phyloP scores from a whole-genome alignment of 2,797 vertebrate genomes.

The Parambassis ranga region DNA sequence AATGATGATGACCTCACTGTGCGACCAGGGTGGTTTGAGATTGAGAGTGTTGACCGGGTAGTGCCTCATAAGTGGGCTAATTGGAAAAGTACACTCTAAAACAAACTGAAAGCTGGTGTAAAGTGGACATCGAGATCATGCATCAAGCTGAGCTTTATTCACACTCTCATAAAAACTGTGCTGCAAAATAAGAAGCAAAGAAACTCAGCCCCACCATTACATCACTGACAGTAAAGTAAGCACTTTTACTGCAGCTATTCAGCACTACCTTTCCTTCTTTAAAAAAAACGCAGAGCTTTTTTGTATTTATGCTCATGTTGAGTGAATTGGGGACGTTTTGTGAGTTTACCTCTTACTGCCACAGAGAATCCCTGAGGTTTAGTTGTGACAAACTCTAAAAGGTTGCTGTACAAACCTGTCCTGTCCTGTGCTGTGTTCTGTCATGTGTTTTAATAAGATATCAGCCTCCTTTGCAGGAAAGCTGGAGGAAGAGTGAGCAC shows the following conservation, averaged over 20 bases:
- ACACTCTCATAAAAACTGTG: no score
- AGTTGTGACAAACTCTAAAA: constrained; percentile 27
- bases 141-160: no score
- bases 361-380: neutral
- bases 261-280: constrained; percentile 25
- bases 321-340: constrained; percentile 14
- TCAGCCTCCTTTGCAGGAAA: neutral
- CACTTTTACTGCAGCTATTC: constrained; percentile 34
- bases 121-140: no score
- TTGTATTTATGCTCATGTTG: constrained; percentile 5
- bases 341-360: neutral
- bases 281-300: constrained; percentile 26
- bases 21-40: no score
- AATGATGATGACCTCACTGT: no score
- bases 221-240: constrained; percentile 29
- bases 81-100: no score
- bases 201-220: constrained; percentile 17
- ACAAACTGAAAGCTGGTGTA: no score
- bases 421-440: neutral
- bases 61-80: no score
- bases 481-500: constrained; percentile 2
- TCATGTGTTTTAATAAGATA: constrained; percentile 30
- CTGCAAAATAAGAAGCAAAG: constrained; percentile 3
- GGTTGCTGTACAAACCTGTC: constrained; percentile 30
- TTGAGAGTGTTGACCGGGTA: no score